A percentile compares a stretch with the other conserved stretches of the same genome.
Evolutionary conservation across 2,888 invertebrate genomes (phyloP).

Genomic region (Parthenolecanium corni): DNA sequence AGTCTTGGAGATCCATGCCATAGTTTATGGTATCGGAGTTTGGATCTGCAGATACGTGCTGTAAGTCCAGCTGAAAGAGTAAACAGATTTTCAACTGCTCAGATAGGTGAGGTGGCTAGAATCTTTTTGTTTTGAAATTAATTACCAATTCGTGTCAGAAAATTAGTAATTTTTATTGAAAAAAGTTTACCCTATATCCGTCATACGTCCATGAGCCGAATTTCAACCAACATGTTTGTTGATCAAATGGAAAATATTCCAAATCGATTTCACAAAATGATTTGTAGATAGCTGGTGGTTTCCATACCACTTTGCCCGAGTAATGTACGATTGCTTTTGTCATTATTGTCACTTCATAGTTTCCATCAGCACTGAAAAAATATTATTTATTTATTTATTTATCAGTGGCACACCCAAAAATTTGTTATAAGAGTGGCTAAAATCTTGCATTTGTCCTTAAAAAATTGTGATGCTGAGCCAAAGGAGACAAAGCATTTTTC

Average conservation of each 20-base stretch:
- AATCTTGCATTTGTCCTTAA: too few species aligned
- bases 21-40: constrained; percentile 79
- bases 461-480: too few species aligned
- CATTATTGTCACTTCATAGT: constrained; percentile 96
- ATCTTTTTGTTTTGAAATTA: too few species aligned
- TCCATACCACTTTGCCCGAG: constrained; percentile 89
- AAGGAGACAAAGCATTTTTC: too few species aligned
- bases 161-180: too few species aligned
- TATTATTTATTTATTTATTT: background rate
- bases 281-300: constrained; percentile 97
- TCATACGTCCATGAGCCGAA: constrained; percentile 92
- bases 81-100: constrained; percentile 32
- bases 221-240: constrained; percentile 92
- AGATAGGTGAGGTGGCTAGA: too few species aligned
- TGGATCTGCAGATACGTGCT: constrained; percentile 74
- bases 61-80: constrained; percentile 77
- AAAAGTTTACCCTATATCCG: constrained; percentile 64
- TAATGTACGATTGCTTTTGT: constrained; percentile 91
- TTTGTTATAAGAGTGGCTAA: background rate
- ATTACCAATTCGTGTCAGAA: too few species aligned
- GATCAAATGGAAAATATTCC: constrained; percentile 88
- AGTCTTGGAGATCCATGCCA: constrained; percentile 85
- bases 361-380: constrained; percentile 77
- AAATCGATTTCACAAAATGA: constrained; percentile 93
- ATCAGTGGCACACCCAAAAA: background rate